Conservation (phyloP, 2,797 vertebrate genomes). For the Morus bassanus region DNA sequence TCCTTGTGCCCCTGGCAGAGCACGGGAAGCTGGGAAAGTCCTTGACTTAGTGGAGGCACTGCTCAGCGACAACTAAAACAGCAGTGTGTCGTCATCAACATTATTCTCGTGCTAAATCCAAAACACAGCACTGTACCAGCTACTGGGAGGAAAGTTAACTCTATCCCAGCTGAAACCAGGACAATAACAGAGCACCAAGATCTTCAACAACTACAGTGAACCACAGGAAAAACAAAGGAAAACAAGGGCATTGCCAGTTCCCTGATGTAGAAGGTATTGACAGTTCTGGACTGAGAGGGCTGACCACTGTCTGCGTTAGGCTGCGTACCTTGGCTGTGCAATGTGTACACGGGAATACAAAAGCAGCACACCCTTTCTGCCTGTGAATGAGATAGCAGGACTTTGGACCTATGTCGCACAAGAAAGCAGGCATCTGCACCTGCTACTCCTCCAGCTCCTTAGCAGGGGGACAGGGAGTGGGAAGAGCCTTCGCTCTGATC, state of each 20-base stretch:
- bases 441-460: neutral
- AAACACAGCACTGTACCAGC: neutral
- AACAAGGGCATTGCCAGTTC: neutral
- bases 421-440: neutral
- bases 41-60: neutral
- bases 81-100: neutral
- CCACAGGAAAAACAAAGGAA: fast-evolving
- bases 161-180: neutral
- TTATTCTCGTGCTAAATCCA: neutral
- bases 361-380: neutral
- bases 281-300: neutral
- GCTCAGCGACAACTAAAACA: neutral
- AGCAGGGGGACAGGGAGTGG: neutral
- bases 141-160: neutral
- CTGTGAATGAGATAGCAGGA: neutral
- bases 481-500: neutral
- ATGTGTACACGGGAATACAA: fast-evolving
- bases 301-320: neutral
- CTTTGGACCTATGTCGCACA: neutral
- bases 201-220: neutral
- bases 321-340: neutral
- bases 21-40: neutral
- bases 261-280: neutral
- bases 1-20: neutral
- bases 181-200: neutral